phyloP scores from a whole-genome alignment of 2,888 invertebrate genomes.

The Epinotia demarniana region DNA sequence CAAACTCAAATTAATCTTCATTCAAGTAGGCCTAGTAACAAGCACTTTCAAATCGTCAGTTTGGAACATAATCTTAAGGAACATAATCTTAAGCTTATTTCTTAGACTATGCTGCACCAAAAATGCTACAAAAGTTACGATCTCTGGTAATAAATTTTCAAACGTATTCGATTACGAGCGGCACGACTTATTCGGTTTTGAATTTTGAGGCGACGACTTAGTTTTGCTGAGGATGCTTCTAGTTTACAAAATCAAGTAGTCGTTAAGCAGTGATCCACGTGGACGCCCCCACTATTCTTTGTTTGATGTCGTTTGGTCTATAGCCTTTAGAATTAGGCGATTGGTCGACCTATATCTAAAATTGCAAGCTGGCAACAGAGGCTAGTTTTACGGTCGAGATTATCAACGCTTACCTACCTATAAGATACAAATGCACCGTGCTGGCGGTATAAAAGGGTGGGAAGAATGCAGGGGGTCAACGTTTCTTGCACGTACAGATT shows the following conservation, averaged over 20 bases:
- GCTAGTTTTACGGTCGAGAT: slow-evolving; percentile 8
- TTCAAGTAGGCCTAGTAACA: no score
- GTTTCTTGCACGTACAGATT: slow-evolving; percentile 40
- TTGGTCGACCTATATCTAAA: neutral
- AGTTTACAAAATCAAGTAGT: neutral
- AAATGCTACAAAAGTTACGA: no score
- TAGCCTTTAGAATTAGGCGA: neutral
- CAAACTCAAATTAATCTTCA: no score
- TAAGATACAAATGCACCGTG: slow-evolving; percentile 1
- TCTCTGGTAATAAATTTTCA: no score
- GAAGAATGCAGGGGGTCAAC: slow-evolving; percentile 44
- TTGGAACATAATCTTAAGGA: no score
- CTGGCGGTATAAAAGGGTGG: slow-evolving; percentile 37
- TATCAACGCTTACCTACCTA: slow-evolving; percentile 17
- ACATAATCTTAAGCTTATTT: no score
- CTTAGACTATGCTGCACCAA: no score
- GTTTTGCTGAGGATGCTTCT: slow-evolving; percentile 10
- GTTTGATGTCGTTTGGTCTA: neutral
- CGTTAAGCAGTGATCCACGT: neutral
- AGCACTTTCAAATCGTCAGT: no score
- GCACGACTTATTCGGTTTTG: slow-evolving; percentile 21
- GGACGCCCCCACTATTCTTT: neutral
- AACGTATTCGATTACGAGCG: slow-evolving; percentile 11
- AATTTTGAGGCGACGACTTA: slow-evolving; percentile 13
- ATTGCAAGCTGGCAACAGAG: neutral